Percentiles rank a stretch among this genome's conserved stretches.
Conservation (phyloP, 1,140 invertebrate genomes). For the Cardiocondyla obscurior region DNA sequence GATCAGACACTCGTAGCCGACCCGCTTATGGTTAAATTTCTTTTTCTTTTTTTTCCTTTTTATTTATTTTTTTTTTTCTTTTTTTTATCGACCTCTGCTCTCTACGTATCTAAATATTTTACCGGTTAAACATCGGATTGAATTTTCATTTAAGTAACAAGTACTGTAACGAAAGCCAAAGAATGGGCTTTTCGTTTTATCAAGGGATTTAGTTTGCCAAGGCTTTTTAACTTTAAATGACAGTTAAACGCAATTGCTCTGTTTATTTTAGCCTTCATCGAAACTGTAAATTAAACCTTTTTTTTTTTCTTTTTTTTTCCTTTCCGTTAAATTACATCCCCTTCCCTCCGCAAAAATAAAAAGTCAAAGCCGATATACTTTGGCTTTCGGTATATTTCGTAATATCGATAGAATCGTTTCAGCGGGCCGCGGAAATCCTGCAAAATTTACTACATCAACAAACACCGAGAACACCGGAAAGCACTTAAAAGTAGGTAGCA, state of each 20-base stretch:
- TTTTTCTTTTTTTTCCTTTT: neutral
- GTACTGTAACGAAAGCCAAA: neutral
- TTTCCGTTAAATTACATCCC: neutral
- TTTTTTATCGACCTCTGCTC: neutral
- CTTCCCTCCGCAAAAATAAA: no score
- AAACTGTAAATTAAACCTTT: neutral
- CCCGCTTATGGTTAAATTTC: no score
- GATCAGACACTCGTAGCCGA: neutral
- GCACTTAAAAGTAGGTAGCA: slow-evolving; percentile 44
- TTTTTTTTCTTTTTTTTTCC: no score
- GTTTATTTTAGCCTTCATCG: neutral
- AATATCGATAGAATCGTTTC: slow-evolving; percentile 15
- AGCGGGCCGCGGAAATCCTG: neutral
- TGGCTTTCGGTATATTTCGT: neutral
- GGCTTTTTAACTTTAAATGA: slow-evolving; percentile 4
- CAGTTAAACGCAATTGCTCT: neutral
- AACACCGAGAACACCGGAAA: slow-evolving; percentile 14
- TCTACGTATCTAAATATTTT: neutral
- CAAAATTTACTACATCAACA: slow-evolving; percentile 33
- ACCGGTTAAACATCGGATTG: neutral
- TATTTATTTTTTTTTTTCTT: no score
- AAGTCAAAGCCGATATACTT: neutral
- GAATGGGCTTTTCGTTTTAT: neutral
- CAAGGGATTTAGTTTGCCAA: neutral
- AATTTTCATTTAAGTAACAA: neutral